Evolutionary conservation across 2,797 vertebrate genomes (phyloP).

Genomic region (Sebastolobus alascanus): DNA sequence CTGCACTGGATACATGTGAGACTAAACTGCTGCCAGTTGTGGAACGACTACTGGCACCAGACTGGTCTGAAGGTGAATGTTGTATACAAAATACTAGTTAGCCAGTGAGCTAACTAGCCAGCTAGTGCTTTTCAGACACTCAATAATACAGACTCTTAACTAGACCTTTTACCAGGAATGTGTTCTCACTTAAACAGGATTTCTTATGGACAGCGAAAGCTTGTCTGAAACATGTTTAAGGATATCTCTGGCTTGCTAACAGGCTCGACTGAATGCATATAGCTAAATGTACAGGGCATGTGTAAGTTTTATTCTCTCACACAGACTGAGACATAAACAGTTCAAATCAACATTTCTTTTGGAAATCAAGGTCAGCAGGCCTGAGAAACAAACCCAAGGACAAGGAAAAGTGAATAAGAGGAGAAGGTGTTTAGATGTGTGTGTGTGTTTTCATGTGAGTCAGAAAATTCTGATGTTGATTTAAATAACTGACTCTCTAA

Average conservation of each 20-base stretch:
- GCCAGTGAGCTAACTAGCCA: not conserved
- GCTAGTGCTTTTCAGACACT: not conserved
- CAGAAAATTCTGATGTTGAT: constrained; percentile 80
- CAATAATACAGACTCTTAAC: not conserved
- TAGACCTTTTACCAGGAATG: not conserved
- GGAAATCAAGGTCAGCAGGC: constrained; percentile 68
- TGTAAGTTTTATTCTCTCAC: constrained; percentile 7
- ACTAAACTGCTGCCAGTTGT: not conserved
- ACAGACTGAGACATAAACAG: constrained; percentile 37
- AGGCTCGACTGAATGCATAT: constrained; percentile 28
- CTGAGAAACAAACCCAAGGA: constrained; percentile 69
- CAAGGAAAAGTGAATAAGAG: constrained; percentile 50
- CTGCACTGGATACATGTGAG: not conserved
- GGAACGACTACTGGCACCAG: not conserved
- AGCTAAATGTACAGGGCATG: constrained; percentile 12
- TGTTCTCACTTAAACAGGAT: constrained; percentile 15
- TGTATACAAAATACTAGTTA: not conserved
- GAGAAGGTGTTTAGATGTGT: constrained; percentile 33
- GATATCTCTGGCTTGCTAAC: constrained; percentile 45
- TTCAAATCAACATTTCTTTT: constrained; percentile 39
- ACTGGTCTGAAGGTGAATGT: not conserved
- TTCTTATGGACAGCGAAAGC: constrained; percentile 7
- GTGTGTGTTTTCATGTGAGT: constrained; percentile 59
- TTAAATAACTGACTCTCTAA: constrained; percentile 87
- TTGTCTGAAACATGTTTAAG: constrained; percentile 29